Evolutionary conservation across 2,113 vertebrate species (phyloP).

Genomic region (Psilopogon haemacephalus): DNA sequence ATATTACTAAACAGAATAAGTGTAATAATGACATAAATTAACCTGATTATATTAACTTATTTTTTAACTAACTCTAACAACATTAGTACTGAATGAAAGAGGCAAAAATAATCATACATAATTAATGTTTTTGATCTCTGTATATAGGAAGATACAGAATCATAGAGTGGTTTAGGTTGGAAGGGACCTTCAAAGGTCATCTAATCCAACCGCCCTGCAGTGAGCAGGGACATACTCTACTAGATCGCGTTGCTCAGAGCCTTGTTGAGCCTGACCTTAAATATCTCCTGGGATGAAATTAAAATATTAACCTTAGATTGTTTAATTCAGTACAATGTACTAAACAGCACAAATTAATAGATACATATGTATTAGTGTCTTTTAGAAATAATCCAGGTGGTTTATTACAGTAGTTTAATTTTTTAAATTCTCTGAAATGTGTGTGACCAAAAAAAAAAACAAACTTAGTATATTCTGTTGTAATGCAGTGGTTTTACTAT

Average conservation of each 20-base stretch:
- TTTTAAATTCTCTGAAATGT: slow-evolving; percentile 18
- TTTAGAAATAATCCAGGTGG: neutral
- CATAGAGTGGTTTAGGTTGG: too few relatives aligned
- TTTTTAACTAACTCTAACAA: neutral
- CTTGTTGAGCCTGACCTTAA: too few relatives aligned
- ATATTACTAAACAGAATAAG: neutral
- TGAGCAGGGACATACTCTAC: too few relatives aligned
- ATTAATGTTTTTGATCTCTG: neutral
- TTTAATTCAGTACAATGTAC: neutral
- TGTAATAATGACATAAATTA: neutral
- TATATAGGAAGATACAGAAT: neutral
- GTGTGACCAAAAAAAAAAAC: neutral
- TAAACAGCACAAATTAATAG: neutral
- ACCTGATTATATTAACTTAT: neutral
- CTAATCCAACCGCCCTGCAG: too few relatives aligned
- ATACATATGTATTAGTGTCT: neutral
- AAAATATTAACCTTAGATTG: neutral
- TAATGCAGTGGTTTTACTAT: neutral
- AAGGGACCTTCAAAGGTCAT: too few relatives aligned
- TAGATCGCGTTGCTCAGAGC: too few relatives aligned
- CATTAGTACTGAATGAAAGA: neutral
- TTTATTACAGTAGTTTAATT: neutral
- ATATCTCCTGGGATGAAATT: neutral
- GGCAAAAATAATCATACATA: neutral
- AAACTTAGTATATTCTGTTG: too few relatives aligned